Evolutionary conservation across 2,888 invertebrate species (phyloP).

Genomic region (Melinaea menophilus): DNA sequence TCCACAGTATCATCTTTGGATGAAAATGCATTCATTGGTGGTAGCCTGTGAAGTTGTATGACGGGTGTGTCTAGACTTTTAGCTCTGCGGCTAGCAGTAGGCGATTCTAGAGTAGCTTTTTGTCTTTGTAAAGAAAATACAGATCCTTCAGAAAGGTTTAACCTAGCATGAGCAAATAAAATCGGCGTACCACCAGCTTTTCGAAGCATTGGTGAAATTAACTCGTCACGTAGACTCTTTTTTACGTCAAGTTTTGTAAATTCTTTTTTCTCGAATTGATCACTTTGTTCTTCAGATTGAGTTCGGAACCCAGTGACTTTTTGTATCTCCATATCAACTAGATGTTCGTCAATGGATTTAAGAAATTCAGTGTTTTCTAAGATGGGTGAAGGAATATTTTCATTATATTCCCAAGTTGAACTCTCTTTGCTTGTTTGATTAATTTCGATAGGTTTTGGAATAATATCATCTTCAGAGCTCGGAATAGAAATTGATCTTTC

Average conservation of each 20-base stretch:
- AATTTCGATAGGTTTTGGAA: slow-evolving; percentile 76
- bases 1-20: slow-evolving; percentile 93
- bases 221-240: slow-evolving; percentile 81
- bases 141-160: slow-evolving; percentile 91
- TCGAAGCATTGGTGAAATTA: slow-evolving; percentile 83
- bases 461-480: slow-evolving; percentile 85
- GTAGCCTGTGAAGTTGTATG: slow-evolving; percentile 86
- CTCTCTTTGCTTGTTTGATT: slow-evolving; percentile 71
- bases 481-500: slow-evolving; percentile 87
- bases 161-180: slow-evolving; percentile 86
- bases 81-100: slow-evolving; percentile 85
- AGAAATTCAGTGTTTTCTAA: slow-evolving; percentile 79
- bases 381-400: slow-evolving; percentile 81
- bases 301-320: slow-evolving; percentile 70
- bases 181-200: slow-evolving; percentile 87
- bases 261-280: slow-evolving; percentile 55
- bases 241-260: slow-evolving; percentile 54
- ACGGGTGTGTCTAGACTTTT: slow-evolving; percentile 92
- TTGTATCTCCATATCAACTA: slow-evolving; percentile 75
- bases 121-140: slow-evolving; percentile 87
- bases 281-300: slow-evolving; percentile 57
- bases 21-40: slow-evolving; percentile 90
- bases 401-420: slow-evolving; percentile 80
- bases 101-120: slow-evolving; percentile 85
- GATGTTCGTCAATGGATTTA: slow-evolving; percentile 78